These are phyloP conservation scores for Brachystomella parvula DNA, from an alignment of 1,140 invertebrate genomes.

Conservation along the genomic window DNA sequence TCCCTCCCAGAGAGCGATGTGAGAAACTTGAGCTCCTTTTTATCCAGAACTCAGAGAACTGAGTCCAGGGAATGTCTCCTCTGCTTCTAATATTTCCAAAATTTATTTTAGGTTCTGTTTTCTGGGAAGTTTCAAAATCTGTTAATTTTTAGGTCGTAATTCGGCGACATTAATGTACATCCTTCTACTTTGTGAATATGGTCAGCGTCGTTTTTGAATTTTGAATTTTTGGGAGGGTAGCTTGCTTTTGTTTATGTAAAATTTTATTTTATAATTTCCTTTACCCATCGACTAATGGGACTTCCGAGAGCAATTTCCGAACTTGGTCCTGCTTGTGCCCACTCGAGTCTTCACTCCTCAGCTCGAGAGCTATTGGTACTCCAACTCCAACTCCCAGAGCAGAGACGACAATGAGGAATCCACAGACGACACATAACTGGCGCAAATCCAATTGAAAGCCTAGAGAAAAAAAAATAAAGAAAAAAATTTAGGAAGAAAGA, in stretches of 20 bases:
- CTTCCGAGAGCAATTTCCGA: slow-evolving; percentile 51
- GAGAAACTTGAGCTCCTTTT: too few species aligned
- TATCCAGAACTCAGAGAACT: too few species aligned
- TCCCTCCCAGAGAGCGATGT: not conserved
- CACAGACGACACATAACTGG: slow-evolving; percentile 37
- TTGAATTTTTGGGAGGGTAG: not conserved
- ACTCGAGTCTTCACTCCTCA: slow-evolving; percentile 30
- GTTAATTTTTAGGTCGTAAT: too few species aligned
- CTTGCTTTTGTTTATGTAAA: too few species aligned
- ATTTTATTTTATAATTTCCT: slow-evolving; percentile 15
- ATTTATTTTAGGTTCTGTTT: too few species aligned
- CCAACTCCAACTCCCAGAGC: slow-evolving; percentile 34
- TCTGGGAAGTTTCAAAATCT: too few species aligned
- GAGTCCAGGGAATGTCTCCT: not conserved
- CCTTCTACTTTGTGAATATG: too few species aligned
- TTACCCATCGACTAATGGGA: slow-evolving; percentile 61
- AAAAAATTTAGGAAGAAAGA: too few species aligned
- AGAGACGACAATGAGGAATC: slow-evolving; percentile 34
- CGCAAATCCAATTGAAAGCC: slow-evolving; percentile 37
- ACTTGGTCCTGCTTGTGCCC: slow-evolving; percentile 43
- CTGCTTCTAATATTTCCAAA: too few species aligned
- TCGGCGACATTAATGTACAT: too few species aligned
- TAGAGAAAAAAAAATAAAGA: slow-evolving; percentile 21
- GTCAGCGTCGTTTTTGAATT: too few species aligned
- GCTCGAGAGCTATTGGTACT: slow-evolving; percentile 36